These are phyloP conservation scores for Netta rufina DNA, from an alignment of 2,797 vertebrate genomes.

Conservation along the genomic window DNA sequence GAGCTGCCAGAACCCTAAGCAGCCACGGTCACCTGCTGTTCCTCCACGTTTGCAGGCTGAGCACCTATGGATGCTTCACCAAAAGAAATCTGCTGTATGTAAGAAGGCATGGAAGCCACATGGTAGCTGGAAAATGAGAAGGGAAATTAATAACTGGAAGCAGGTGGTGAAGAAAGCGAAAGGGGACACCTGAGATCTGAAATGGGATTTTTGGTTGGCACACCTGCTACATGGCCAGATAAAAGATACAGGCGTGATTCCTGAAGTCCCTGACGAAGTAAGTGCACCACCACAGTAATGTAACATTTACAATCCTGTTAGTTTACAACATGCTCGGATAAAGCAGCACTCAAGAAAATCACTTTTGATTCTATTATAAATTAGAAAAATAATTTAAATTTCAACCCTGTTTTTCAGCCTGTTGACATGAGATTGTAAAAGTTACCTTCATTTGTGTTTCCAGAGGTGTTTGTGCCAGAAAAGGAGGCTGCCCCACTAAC, in stretches of 20 bases:
- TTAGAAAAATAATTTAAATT: background rate
- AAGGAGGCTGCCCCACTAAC: constrained; percentile 96
- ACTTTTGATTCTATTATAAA: background rate
- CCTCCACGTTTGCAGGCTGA: background rate
- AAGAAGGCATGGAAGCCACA: background rate
- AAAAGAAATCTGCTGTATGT: background rate
- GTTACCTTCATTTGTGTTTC: constrained; percentile 98
- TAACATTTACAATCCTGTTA: background rate
- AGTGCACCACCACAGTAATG: rapidly evolving
- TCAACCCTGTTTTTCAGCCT: background rate
- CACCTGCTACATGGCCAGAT: background rate
- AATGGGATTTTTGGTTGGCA: background rate
- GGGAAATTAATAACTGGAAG: background rate
- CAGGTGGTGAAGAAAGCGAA: background rate
- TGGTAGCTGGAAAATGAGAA: background rate
- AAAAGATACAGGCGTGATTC: rapidly evolving
- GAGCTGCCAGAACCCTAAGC: background rate
- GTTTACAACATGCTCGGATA: background rate
- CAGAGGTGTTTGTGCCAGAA: constrained; percentile 92
- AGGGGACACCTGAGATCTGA: background rate
- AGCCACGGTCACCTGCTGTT: background rate
- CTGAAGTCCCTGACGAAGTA: background rate
- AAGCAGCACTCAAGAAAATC: background rate
- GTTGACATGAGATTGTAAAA: background rate
- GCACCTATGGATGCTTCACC: background rate